Base-by-base conservation (phyloP, 2,888 invertebrate species). In the Meiosimyza decipiens region DNA sequence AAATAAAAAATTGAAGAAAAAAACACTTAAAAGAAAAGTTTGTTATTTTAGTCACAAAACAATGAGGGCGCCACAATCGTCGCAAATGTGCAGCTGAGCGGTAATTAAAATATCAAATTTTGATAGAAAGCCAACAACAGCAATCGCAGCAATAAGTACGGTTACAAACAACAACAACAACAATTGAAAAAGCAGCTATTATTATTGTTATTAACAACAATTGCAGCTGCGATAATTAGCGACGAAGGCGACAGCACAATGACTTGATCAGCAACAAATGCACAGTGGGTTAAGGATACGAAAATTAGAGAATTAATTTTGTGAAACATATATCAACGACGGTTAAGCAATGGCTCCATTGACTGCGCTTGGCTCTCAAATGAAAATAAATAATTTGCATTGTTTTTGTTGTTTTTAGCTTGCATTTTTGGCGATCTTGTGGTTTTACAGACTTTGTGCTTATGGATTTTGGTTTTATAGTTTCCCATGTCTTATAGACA, bases 101-200 rank as follows among this genome's bases (percentile, higher is more conserved):
- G 40, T 54, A 74, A 74, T 74, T 74, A 74, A 74, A 74, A 74
- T 72, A 74, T 74, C 74, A 74, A 72, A 74, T 74, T 72, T 74
- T 74, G 69, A 72, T 74, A 71, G 69, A 57, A 72, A 72, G 74
- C 72, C 74, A 74, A 72, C 72, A 72, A 51, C 59, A 57, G 49
- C 22, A 28, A 4, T 28, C 28, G 28, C 28, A 63, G 18, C 12
- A 55, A 28, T 22, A 33, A 7, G n/a, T 28, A 33, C 66, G 40
- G 15, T 33, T 54, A 66, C 28, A 54, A 66, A 47, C 49, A 67
- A 55, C 66, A 66, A 66, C 66, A 11, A 66, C 52, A 66, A 66
- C 40, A 66, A 54, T 49, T n/a, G 49, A 63, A 3, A 40, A 63
- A 12, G 3, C 16, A 3, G 49, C 15, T 49, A 63, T 63, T 40